Evolutionary conservation across 2,888 invertebrate genomes (phyloP).

Genomic region (Drosophila antonietae): DNA sequence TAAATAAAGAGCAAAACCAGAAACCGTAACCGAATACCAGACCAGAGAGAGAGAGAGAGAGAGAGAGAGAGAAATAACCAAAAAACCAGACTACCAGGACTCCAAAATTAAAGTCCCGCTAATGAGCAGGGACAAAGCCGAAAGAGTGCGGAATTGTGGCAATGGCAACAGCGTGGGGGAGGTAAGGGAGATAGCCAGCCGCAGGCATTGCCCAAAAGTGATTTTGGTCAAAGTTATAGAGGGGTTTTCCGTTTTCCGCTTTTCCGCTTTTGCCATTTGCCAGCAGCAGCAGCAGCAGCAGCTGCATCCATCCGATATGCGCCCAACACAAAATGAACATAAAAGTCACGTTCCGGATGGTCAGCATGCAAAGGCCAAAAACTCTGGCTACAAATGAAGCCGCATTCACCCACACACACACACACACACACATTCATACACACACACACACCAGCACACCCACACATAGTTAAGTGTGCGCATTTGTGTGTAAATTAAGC

Average conservation of each 20-base stretch:
- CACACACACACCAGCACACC: neutral
- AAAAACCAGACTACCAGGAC: constrained; percentile 48
- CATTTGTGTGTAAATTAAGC: constrained; percentile 44
- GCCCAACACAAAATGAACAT: constrained; percentile 56
- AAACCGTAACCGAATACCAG: constrained; percentile 28
- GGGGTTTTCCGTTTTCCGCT: constrained; percentile 37
- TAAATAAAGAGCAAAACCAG: constrained; percentile 31
- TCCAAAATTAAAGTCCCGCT: constrained; percentile 76
- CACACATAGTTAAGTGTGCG: constrained; percentile 11
- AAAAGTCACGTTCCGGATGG: constrained; percentile 68
- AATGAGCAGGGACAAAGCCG: constrained; percentile 76
- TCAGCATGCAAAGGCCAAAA: constrained; percentile 29
- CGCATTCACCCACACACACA: constrained; percentile 7
- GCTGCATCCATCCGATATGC: constrained; percentile 34
- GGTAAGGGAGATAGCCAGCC: constrained; percentile 5
- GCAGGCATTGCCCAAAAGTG: constrained; percentile 58
- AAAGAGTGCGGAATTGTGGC: constrained; percentile 67
- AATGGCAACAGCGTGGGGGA: constrained; percentile 24
- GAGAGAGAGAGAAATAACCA: neutral
- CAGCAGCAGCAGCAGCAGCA: constrained; percentile 38
- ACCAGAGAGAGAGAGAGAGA: constrained; percentile 7
- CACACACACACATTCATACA: neutral
- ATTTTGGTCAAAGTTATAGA: constrained; percentile 74
- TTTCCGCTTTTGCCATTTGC: constrained; percentile 24
- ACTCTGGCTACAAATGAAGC: constrained; percentile 49